Conservation (phyloP, 2,113 vertebrate genomes). For the Anas platyrhynchos region DNA sequence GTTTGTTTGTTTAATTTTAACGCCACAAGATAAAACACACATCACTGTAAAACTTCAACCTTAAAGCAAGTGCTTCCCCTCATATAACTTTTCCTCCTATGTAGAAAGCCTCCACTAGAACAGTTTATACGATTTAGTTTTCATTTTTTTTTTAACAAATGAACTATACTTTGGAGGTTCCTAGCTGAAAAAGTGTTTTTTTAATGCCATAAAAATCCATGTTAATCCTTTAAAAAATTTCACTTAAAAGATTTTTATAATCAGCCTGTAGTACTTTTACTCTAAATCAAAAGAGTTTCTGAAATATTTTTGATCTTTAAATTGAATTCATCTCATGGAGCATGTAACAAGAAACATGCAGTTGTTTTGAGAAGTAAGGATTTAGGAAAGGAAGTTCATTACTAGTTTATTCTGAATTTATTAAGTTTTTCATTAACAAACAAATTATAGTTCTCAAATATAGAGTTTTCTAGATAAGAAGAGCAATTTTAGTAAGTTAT, state of each 20-base stretch:
- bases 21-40: neutral
- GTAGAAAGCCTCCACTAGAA: neutral
- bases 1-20: neutral
- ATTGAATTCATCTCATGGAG: neutral
- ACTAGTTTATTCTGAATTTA: neutral
- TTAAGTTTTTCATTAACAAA: neutral
- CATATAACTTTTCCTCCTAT: neutral
- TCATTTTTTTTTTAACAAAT: neutral
- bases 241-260: neutral
- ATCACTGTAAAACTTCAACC: neutral
- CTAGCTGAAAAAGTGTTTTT: neutral
- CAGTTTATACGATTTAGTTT: neutral
- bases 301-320: neutral
- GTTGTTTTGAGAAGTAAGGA: neutral
- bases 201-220: neutral
- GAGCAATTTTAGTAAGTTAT: neutral
- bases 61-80: neutral
- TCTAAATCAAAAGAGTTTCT: neutral
- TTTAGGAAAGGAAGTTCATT: neutral
- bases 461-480: neutral
- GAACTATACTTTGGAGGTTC: neutral
- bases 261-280: neutral
- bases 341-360: neutral
- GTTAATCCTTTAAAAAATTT: neutral
- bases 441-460: neutral